Evolutionary conservation across 2,797 vertebrate genomes (phyloP).

Genomic region (Hafferia zeledoni): DNA sequence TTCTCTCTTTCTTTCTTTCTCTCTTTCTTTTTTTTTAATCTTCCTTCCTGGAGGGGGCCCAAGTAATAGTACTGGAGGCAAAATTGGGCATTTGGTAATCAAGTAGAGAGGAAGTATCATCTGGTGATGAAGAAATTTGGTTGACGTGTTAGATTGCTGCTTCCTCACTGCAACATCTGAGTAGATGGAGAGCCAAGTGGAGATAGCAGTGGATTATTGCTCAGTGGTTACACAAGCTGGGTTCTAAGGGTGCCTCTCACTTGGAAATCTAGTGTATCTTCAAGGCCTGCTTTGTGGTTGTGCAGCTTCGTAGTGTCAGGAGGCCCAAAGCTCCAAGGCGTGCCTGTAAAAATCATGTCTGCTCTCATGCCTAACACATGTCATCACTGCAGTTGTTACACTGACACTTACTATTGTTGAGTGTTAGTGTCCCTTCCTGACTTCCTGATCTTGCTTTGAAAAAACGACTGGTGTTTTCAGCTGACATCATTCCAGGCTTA

Average conservation of each 20-base stretch:
- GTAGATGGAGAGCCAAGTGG: fast-evolving
- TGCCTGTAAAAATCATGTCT: not conserved
- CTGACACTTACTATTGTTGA: not conserved
- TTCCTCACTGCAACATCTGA: not conserved
- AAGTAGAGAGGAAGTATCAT: not conserved
- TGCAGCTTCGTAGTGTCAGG: not conserved
- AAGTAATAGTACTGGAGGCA: not conserved
- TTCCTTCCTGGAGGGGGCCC: not conserved
- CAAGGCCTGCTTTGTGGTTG: not conserved
- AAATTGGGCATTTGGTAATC: not conserved
- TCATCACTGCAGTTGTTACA: not conserved
- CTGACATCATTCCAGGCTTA: not conserved
- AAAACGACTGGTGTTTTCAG: not conserved
- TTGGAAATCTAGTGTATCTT: not conserved
- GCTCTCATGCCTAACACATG: not conserved
- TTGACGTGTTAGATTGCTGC: not conserved
- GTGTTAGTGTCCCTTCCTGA: not conserved
- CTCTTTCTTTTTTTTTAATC: fast-evolving
- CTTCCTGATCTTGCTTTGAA: not conserved
- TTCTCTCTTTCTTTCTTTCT: too few relatives aligned
- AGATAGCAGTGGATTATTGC: not conserved
- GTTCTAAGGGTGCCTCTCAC: not conserved
- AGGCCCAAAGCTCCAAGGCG: not conserved
- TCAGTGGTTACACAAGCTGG: not conserved
- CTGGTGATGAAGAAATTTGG: not conserved